A percentile compares a stretch with the other conserved stretches of the same genome.
Evolutionary conservation across 2,113 vertebrate genomes (phyloP).

Genomic region (Gasterosteus aculeatus): DNA sequence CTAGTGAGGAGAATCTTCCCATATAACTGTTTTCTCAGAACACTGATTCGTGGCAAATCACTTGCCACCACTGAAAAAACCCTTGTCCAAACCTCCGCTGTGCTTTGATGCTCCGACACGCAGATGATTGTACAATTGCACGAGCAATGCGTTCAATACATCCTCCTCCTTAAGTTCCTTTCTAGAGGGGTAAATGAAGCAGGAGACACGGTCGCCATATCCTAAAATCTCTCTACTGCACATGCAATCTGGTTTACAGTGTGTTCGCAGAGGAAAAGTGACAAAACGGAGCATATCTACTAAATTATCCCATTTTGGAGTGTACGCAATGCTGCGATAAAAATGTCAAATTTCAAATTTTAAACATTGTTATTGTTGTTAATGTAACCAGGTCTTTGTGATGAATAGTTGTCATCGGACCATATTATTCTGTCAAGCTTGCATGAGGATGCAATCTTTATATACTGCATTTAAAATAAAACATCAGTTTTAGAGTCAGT

Average conservation of each 20-base stretch:
- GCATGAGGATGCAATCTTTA: not conserved
- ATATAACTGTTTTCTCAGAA: slow-evolving; percentile 9
- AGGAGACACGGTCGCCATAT: not conserved
- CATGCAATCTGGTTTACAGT: not conserved
- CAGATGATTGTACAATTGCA: not conserved
- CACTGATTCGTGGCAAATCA: slow-evolving; percentile 5
- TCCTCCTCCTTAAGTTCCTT: not conserved
- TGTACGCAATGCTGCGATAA: not conserved
- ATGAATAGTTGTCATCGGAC: not conserved
- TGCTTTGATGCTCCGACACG: slow-evolving; percentile 1
- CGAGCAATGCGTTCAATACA: not conserved
- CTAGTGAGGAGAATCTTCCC: slow-evolving; percentile 21
- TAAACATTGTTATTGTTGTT: too few species aligned
- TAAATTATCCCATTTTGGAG: not conserved
- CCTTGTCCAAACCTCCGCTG: not conserved
- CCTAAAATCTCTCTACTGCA: not conserved
- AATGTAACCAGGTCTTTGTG: not conserved
- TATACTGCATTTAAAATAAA: not conserved
- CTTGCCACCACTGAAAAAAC: not conserved
- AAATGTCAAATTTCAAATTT: not conserved
- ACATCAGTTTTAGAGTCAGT: too few species aligned
- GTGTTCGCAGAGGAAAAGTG: not conserved
- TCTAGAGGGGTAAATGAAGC: slow-evolving; percentile 15
- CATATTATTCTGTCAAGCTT: not conserved
- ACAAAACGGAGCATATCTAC: not conserved